A percentile compares a stretch with the other conserved stretches of the same genome.
phyloP scores from a whole-genome alignment of 2,888 invertebrate species.

The Pammene aurita region DNA sequence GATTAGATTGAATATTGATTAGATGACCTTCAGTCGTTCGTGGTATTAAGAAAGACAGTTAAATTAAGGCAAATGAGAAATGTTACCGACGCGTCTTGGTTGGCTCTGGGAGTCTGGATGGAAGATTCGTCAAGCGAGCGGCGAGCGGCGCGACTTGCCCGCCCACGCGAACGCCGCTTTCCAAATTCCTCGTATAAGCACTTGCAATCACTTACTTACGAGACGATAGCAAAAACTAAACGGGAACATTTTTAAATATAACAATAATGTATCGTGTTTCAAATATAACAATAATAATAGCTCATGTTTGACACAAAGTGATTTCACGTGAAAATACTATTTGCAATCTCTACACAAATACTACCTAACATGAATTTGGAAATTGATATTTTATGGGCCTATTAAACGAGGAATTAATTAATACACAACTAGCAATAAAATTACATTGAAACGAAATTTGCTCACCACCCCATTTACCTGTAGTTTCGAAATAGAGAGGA shows the following conservation, averaged over 20 bases:
- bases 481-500: not conserved
- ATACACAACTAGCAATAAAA: too few relatives aligned
- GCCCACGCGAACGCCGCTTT: constrained; percentile 81
- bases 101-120: constrained; percentile 59
- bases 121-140: constrained; percentile 78
- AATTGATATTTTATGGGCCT: too few relatives aligned
- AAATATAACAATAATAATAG: too few relatives aligned
- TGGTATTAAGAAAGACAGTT: constrained; percentile 50
- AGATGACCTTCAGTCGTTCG: constrained; percentile 42
- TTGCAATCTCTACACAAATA: too few relatives aligned
- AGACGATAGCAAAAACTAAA: constrained; percentile 50
- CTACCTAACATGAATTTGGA: too few relatives aligned
- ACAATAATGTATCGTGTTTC: too few relatives aligned
- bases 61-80: constrained; percentile 62
- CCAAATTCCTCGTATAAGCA: constrained; percentile 80
- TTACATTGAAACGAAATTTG: too few relatives aligned
- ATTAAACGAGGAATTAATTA: too few relatives aligned
- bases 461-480: not conserved
- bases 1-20: constrained; percentile 42
- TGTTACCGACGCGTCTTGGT: constrained; percentile 75
- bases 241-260: not conserved
- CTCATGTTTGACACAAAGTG: too few relatives aligned
- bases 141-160: constrained; percentile 69
- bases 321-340: too few relatives aligned
- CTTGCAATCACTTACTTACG: constrained; percentile 76